phyloP scores from a whole-genome alignment of 2,113 vertebrate genomes.

The Panthera tigris region DNA sequence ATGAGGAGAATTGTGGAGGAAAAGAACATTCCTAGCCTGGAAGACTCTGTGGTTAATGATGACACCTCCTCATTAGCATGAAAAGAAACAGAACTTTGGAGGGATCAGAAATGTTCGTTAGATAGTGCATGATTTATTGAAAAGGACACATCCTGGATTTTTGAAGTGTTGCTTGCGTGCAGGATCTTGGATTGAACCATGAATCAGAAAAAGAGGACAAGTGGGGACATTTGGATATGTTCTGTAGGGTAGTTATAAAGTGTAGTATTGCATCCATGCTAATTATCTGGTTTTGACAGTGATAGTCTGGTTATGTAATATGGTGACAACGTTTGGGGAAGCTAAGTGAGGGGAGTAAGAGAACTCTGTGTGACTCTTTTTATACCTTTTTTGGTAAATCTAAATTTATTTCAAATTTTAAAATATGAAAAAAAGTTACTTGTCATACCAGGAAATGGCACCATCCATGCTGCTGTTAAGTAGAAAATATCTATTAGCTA shows the following conservation, averaged over 20 bases:
- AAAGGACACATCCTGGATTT: neutral
- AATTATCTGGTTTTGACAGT: neutral
- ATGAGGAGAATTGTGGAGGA: neutral
- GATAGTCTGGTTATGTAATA: neutral
- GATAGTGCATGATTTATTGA: neutral
- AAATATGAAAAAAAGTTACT: neutral
- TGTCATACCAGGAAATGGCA: neutral
- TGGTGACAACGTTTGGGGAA: neutral
- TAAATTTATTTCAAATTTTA: slow-evolving; percentile 35
- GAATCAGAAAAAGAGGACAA: neutral
- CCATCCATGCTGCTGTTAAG: neutral
- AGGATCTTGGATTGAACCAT: neutral
- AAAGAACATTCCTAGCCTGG: neutral
- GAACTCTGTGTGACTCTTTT: neutral
- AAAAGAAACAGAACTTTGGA: neutral
- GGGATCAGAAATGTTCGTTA: neutral
- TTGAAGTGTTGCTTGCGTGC: neutral
- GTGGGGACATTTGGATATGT: neutral
- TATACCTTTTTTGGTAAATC: neutral
- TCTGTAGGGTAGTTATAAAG: neutral
- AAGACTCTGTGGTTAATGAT: neutral
- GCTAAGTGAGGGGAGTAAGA: neutral
- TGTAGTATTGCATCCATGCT: neutral
- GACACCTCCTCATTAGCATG: neutral
- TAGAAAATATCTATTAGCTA: neutral